Evolutionary conservation across 92 coral and sea anemone species (phyloP), one percentile per base, ranked within the genome.

Genomic region (Montipora capitata): DNA sequence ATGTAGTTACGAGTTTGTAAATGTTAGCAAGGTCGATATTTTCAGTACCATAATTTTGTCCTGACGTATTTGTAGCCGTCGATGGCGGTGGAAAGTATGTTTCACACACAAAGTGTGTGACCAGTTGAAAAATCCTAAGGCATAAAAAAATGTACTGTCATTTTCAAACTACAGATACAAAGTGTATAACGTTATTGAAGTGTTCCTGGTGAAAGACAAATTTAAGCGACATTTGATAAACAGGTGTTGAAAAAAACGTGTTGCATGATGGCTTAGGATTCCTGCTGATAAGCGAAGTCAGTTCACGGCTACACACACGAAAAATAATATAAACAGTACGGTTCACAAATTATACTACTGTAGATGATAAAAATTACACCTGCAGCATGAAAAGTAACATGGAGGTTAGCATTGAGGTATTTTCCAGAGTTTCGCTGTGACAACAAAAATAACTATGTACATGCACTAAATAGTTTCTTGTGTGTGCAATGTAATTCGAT

Each of bases 21-120:
- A 69, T 10, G 74, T 69, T 69, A 69, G 74, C 74, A 40, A 69
- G 40, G 74, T 39, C 74, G 20, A 69, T 69, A 48, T 48, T 48
- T 48, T 10, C 74, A 5, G 16, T 69, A 48, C 51, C 74, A 40
- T 69, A 48, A 48, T 48, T 48, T 69, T 69, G 74, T 69, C 74
- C 41, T 69, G 74, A 39, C 2, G 74, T 9, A 41, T 18, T 4
- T 65, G 41, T 65, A 65, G 35, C 70, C 41, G 41, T 65, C 40
- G 41, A 48, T n/a, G n/a, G n/a, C 52, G 52, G 52, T 10, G 52
- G 2, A 65, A 18, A 65, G 52, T 48, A 48, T 48, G 70, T 65
- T 65, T 65, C 41, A 65, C 70, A 4, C 41, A 65, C 18, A 40
- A 65, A 65, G 20, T 18, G 70, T 18, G 70, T 65, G 70, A 65